phyloP scores from a whole-genome alignment of 35 echinoderm and acorn worm genomes.

The Strongylocentrotus purpuratus region DNA sequence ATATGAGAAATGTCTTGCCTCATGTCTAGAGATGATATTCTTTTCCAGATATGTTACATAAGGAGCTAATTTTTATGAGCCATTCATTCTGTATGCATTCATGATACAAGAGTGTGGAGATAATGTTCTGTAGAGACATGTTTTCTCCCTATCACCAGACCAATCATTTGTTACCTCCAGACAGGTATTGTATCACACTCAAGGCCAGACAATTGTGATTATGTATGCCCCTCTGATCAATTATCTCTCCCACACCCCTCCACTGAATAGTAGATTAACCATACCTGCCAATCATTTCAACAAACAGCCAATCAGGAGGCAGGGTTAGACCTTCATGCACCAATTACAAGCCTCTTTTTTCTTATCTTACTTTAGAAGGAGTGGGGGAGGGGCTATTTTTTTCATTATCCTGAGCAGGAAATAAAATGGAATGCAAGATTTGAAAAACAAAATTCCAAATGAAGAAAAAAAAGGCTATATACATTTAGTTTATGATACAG shows the following conservation, averaged over 20 bases:
- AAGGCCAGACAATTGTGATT: not conserved
- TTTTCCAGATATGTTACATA: too few species aligned
- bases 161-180: conserved; percentile 1
- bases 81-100: too few species aligned
- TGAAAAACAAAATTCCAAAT: too few species aligned
- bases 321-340: not conserved
- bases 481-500: too few species aligned
- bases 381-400: not conserved
- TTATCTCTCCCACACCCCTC: not conserved
- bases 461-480: too few species aligned
- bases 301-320: not conserved
- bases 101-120: too few species aligned
- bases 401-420: not conserved
- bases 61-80: too few species aligned
- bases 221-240: not conserved
- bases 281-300: not conserved
- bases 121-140: too few species aligned
- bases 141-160: too few species aligned
- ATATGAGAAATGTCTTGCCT: too few species aligned
- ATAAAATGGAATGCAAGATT: not conserved
- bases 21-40: too few species aligned
- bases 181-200: not conserved
- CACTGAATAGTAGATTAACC: not conserved
- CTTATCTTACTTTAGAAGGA: not conserved
- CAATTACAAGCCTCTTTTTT: not conserved